Evolutionary conservation across 1,140 invertebrate genomes (phyloP), one percentile per base, ranked within the genome.

Genomic region (Drosophila miranda): DNA sequence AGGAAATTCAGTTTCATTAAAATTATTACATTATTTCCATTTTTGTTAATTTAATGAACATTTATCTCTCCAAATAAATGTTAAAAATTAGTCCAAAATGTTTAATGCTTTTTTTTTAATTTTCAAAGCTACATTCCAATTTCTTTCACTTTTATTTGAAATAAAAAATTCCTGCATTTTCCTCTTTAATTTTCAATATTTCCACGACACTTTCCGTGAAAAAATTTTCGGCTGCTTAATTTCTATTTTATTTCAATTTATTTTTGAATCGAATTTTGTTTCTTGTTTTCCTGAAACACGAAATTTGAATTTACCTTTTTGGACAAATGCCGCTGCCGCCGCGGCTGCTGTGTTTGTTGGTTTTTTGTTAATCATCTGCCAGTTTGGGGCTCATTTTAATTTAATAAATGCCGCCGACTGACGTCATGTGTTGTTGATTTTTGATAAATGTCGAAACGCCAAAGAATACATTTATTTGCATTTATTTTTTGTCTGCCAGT

Each of bases 391-490:
- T 38, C 49, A 59, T 80, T 79, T 79, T 66, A 61, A 72, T 81
- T 70, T 64, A 75, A 78, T 81, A 87, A 86, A 70, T 68, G 60
- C 38, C 52, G 21, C 38, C 45, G 52, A 48, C 78, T 87, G 82
- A 87, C 82, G 82, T 87, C 82, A 86, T 87, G 78, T 87, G 66
- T 66, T 77, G 61, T 64, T 75, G 67, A 76, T 84, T 74, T 70
- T 67, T 71, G 50, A 63, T 68, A 74, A 82, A 82, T 82, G 74
- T 70, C 78, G 66, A 83, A 83, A 48, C 44, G 64, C 48, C 56
- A 70, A 68, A 78, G 54, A 67, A 68, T 64, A 71, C 69, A 58
- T 53, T 61, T 61, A 23, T 30, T 60, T 49, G 34, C 34, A 13
- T 38, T 34, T 38, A 26, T 38, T 38, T 38, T 13, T 38, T 38